Percentiles rank a stretch among this genome's conserved stretches.
These are phyloP conservation scores for Drosophila sulfurigaster DNA, from an alignment of 1,140 invertebrate species.

Conservation along the genomic window DNA sequence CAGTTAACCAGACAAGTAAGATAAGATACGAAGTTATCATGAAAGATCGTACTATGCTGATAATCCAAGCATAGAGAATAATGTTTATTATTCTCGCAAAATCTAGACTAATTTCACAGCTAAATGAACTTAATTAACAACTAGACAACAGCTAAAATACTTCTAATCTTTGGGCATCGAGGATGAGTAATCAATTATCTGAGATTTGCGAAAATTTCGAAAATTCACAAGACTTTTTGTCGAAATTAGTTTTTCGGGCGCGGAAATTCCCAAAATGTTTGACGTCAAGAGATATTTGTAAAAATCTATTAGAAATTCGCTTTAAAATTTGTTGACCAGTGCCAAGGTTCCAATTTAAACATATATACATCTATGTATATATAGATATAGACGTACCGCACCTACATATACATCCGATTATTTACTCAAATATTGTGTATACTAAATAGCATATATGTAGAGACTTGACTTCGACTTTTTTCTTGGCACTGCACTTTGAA, in stretches of 20 bases:
- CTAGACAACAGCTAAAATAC: neutral
- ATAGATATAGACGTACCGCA: neutral
- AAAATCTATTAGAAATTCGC: constrained; percentile 36
- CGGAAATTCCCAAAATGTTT: constrained; percentile 71
- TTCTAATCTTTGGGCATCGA: neutral
- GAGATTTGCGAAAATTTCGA: constrained; percentile 29
- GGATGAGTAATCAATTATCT: constrained; percentile 52
- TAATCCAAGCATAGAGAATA: neutral
- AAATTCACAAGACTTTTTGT: constrained; percentile 34
- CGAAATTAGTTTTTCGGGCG: constrained; percentile 50
- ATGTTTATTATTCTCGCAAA: neutral
- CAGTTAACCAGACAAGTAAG: constrained; percentile 20
- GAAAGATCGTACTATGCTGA: neutral
- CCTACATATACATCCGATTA: constrained; percentile 10
- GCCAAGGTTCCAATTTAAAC: constrained; percentile 44
- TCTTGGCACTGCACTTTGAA: constrained; percentile 33
- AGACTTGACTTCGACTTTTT: neutral
- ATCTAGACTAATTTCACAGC: neutral
- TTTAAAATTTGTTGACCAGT: constrained; percentile 32
- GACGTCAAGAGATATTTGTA: constrained; percentile 59
- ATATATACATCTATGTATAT: neutral
- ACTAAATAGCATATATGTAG: constrained; percentile 4
- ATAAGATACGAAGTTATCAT: constrained; percentile 58
- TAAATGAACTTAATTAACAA: constrained; percentile 14
- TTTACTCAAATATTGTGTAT: constrained; percentile 17